Conservation (phyloP, 2,113 vertebrate species). For the Saimiri boliviensis region DNA sequence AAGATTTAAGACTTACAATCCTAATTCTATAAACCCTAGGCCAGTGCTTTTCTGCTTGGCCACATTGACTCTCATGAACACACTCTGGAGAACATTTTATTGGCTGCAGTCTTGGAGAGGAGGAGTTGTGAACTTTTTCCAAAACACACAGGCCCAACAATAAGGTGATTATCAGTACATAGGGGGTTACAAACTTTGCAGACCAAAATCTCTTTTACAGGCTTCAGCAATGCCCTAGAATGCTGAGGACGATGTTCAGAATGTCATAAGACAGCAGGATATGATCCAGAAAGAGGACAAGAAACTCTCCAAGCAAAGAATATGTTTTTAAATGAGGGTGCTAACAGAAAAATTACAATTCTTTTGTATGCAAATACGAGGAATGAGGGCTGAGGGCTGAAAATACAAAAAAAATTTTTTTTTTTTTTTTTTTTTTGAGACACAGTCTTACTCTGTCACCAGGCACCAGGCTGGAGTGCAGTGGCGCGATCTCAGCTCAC, state of each 20-base stretch:
- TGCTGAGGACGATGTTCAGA: not conserved
- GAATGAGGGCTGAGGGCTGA: not conserved
- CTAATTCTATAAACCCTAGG: not conserved
- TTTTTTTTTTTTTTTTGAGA: no score
- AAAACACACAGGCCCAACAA: not conserved
- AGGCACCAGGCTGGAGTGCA: no score
- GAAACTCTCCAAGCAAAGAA: not conserved
- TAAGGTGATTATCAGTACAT: not conserved
- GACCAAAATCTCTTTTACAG: not conserved
- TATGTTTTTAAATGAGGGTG: not conserved
- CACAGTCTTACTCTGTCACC: no score
- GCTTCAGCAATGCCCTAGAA: not conserved
- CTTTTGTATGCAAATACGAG: not conserved
- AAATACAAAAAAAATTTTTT: slow-evolving; percentile 4
- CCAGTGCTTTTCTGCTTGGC: not conserved
- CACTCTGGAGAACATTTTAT: not conserved
- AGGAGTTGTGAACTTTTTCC: not conserved
- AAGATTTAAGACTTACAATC: not conserved
- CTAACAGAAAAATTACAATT: not conserved
- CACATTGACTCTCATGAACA: not conserved
- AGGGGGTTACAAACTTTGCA: not conserved
- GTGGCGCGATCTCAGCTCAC: no score
- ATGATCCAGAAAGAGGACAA: not conserved
- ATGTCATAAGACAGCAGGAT: not conserved
- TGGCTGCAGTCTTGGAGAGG: not conserved